Evolutionary conservation across 2,888 invertebrate genomes (phyloP).

Genomic region (Gandaritis pyraliata): DNA sequence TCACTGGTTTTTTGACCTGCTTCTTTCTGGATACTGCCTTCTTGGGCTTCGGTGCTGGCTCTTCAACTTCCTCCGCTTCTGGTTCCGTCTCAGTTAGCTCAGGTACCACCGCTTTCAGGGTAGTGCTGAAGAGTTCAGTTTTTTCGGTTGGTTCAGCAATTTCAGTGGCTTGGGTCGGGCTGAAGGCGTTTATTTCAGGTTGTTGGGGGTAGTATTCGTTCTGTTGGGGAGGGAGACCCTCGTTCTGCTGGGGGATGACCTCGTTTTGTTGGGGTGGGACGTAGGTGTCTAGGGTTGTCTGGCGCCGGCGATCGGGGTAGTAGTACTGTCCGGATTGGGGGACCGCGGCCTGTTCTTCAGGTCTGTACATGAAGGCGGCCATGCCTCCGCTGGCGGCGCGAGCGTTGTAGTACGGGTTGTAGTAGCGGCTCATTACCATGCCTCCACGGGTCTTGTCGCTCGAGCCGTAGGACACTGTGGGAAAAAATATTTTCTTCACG

Average conservation of each 20-base stretch:
- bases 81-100: slow-evolving; percentile 71
- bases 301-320: slow-evolving; percentile 71
- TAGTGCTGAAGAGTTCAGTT: slow-evolving; percentile 61
- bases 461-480: slow-evolving; percentile 71
- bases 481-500: slow-evolving; percentile 28
- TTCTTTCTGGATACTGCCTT: slow-evolving; percentile 69
- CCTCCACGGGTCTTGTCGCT: slow-evolving; percentile 70
- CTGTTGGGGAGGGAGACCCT: slow-evolving; percentile 48
- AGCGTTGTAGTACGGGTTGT: slow-evolving; percentile 73
- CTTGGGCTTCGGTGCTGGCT: slow-evolving; percentile 60
- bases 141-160: slow-evolving; percentile 67
- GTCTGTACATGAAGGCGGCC: slow-evolving; percentile 75
- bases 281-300: slow-evolving; percentile 65
- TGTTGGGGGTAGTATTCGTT: slow-evolving; percentile 72
- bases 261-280: slow-evolving; percentile 70
- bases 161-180: slow-evolving; percentile 60
- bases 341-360: slow-evolving; percentile 51
- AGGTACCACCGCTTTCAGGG: slow-evolving; percentile 58
- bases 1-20: slow-evolving; percentile 66
- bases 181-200: slow-evolving; percentile 54
- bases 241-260: slow-evolving; percentile 58
- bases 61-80: slow-evolving; percentile 68
- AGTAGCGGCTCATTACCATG: slow-evolving; percentile 75
- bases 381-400: slow-evolving; percentile 64
- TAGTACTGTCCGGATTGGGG: slow-evolving; percentile 71